Conservation (phyloP, 2,113 vertebrate species). For the Illadopsis cleaveri region DNA sequence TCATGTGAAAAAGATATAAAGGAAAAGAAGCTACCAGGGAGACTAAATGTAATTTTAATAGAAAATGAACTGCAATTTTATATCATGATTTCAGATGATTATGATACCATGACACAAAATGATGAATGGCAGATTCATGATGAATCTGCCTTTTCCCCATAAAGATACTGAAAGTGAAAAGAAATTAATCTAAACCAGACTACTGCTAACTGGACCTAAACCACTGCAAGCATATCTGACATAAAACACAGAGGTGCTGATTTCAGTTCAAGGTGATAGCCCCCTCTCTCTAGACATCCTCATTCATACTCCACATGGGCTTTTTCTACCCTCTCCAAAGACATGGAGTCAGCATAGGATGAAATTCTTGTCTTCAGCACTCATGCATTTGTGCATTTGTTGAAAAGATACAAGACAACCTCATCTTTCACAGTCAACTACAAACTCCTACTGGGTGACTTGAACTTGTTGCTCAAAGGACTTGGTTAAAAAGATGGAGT, state of each 20-base stretch:
- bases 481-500: not conserved
- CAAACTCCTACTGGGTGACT: not conserved
- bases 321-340: not conserved
- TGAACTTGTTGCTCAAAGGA: not conserved
- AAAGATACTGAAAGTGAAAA: not conserved
- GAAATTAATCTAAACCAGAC: not conserved
- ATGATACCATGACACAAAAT: not conserved
- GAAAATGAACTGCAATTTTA: not conserved
- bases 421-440: not conserved
- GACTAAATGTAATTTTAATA: not conserved
- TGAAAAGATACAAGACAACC: not conserved
- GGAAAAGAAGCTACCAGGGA: not conserved
- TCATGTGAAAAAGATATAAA: not conserved
- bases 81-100: not conserved
- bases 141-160: not conserved
- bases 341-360: not conserved
- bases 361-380: not conserved
- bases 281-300: not conserved
- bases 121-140: not conserved
- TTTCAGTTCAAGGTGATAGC: not conserved
- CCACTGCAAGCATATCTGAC: not conserved
- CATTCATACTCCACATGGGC: fast-evolving
- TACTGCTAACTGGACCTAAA: not conserved
- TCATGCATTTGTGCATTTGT: not conserved
- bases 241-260: not conserved